Evolutionary conservation across 2,888 invertebrate species (phyloP).

Genomic region (Drosophila neoperkinsi): DNA sequence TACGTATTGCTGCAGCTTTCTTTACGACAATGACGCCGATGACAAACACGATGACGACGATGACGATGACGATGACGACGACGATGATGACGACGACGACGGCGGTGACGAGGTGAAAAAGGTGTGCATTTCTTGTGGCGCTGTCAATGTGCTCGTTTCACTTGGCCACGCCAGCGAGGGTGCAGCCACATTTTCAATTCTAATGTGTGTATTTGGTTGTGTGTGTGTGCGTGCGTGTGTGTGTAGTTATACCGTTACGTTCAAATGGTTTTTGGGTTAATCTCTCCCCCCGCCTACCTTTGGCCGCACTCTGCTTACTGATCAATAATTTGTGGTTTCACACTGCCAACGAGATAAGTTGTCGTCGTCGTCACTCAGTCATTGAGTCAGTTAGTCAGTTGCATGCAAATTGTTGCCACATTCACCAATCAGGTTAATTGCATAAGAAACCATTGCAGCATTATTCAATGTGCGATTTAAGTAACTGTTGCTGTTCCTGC

Average conservation of each 20-base stretch:
- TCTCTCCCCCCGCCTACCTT: slow-evolving; percentile 6
- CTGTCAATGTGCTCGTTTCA: slow-evolving; percentile 12
- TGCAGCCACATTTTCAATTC: slow-evolving; percentile 15
- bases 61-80: background rate
- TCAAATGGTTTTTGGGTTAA: slow-evolving; percentile 42
- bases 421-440: slow-evolving; percentile 67
- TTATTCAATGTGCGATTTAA: slow-evolving; percentile 56
- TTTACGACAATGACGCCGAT: slow-evolving; percentile 24
- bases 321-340: slow-evolving; percentile 59
- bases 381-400: slow-evolving; percentile 23
- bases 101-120: background rate
- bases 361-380: slow-evolving; percentile 11
- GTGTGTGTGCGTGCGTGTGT: slow-evolving; percentile 51
- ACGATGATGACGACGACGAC: background rate
- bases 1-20: no score
- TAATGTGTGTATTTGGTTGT: slow-evolving; percentile 20
- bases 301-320: slow-evolving; percentile 11
- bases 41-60: background rate
- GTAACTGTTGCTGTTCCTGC: slow-evolving; percentile 3
- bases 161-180: slow-evolving; percentile 10
- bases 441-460: slow-evolving; percentile 67
- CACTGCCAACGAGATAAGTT: slow-evolving; percentile 33
- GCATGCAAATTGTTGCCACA: slow-evolving; percentile 70
- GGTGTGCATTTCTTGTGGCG: slow-evolving; percentile 4
- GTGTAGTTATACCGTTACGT: slow-evolving; percentile 57